A percentile compares a stretch with the other conserved stretches of the same genome.
Evolutionary conservation across 1,140 invertebrate species (phyloP).

Genomic region (Drosophila ficusphila): DNA sequence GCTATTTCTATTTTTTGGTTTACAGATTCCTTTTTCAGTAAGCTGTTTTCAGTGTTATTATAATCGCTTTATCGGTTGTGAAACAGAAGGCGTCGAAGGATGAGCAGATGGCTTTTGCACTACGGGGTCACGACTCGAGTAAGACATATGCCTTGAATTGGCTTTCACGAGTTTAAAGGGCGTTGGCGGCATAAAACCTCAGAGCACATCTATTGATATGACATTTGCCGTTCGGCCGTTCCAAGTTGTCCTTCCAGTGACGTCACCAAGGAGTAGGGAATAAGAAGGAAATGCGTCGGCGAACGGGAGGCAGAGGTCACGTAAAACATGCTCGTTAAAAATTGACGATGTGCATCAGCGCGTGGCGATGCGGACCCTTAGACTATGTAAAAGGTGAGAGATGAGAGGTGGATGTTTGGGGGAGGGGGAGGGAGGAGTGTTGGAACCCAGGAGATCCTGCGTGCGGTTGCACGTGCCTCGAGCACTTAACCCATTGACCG

Average conservation of each 20-base stretch:
- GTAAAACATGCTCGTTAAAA: conserved; percentile 76
- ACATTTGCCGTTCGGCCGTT: conserved; percentile 24
- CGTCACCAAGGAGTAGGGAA: conserved; percentile 34
- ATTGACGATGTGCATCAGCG: conserved; percentile 80
- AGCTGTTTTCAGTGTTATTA: background rate
- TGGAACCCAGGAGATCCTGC: background rate
- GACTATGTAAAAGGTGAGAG: conserved; percentile 40
- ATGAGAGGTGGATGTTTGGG: background rate
- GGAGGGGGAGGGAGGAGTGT: no score
- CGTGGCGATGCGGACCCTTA: conserved; percentile 55
- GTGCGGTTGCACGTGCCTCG: conserved; percentile 3
- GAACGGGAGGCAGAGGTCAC: conserved; percentile 36
- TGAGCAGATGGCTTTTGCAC: conserved; percentile 14
- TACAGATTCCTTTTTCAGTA: background rate
- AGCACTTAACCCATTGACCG: conserved; percentile 61
- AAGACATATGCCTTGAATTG: background rate
- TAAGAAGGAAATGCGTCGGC: background rate
- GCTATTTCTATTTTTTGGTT: background rate
- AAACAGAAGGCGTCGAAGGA: background rate
- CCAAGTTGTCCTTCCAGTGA: conserved; percentile 37
- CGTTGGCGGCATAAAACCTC: conserved; percentile 15
- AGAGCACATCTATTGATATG: conserved; percentile 29
- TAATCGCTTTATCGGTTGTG: background rate
- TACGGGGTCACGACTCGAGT: conserved; percentile 1
- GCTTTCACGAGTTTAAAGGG: conserved; percentile 6